A percentile compares a stretch with the other conserved stretches of the same genome.
Conservation (phyloP, 2,888 invertebrate genomes). For the Tyria jacobaeae region DNA sequence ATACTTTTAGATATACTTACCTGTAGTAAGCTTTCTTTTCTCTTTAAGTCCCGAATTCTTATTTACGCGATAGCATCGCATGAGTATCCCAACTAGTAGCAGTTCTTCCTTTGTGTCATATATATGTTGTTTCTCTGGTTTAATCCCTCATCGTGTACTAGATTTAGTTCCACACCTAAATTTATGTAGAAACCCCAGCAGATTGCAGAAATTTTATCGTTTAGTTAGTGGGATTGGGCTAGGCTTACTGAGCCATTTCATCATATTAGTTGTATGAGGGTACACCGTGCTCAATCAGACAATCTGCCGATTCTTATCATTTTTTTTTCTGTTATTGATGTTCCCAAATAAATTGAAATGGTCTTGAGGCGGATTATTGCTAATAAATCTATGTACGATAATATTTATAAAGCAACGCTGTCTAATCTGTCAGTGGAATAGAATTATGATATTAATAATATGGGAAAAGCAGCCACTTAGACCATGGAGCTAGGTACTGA, state of each 20-base stretch:
- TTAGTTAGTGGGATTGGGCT: background rate
- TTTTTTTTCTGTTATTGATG: background rate
- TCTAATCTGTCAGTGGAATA: background rate
- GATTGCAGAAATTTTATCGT: background rate
- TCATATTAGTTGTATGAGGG: background rate
- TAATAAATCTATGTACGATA: no score
- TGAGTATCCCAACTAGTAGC: background rate
- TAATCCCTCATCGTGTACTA: no score
- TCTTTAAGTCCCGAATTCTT: no score
- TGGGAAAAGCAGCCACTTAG: background rate
- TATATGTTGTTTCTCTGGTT: background rate
- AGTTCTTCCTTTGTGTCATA: background rate
- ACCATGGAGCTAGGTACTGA: background rate
- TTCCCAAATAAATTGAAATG: background rate
- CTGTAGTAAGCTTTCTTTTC: no score
- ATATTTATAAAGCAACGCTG: no score
- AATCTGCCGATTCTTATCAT: background rate
- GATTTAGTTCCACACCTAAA: no score
- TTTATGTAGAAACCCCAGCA: no score
- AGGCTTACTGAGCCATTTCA: background rate
- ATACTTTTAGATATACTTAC: no score
- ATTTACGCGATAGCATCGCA: no score
- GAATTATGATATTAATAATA: no score
- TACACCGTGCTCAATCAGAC: background rate
- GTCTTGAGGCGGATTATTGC: background rate